phyloP scores from a whole-genome alignment of 2,113 vertebrate species.

The Callopanchax toddi region DNA sequence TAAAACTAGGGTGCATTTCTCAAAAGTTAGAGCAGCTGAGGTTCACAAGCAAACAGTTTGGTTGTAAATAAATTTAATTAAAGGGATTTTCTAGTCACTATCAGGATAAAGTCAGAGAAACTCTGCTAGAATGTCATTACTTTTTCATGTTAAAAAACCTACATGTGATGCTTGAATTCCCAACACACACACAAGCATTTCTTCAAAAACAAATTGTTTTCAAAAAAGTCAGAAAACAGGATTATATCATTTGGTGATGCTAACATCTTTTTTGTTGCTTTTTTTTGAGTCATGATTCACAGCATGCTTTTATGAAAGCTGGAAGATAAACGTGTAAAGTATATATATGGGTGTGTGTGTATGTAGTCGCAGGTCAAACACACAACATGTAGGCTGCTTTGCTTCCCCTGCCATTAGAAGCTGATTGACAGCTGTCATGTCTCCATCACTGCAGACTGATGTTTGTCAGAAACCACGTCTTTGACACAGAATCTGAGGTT shows the following conservation, averaged over 20 bases:
- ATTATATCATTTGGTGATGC: not conserved
- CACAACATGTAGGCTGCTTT: conserved; percentile 46
- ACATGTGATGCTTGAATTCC: not conserved
- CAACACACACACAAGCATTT: not conserved
- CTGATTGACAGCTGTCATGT: conserved; percentile 82
- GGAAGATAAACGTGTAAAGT: conserved; percentile 36
- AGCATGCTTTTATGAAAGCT: conserved; percentile 39
- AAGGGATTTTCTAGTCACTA: too few relatives aligned
- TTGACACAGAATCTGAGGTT: conserved; percentile 73
- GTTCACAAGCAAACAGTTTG: too few relatives aligned
- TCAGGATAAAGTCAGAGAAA: too few relatives aligned
- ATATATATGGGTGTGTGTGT: conserved; percentile 34
- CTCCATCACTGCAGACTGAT: conserved; percentile 67
- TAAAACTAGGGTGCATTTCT: too few relatives aligned
- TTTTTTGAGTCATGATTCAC: conserved; percentile 18
- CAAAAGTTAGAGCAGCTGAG: too few relatives aligned
- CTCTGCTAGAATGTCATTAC: too few relatives aligned
- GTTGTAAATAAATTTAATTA: too few relatives aligned
- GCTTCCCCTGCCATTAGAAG: conserved; percentile 58
- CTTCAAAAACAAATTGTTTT: not conserved
- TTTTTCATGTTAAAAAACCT: too few relatives aligned
- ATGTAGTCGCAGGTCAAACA: conserved; percentile 43
- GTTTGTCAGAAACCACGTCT: conserved; percentile 75
- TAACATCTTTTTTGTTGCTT: conserved; percentile 22
- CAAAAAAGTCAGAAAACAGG: not conserved